Conservation (phyloP, 2,113 vertebrate species). For the Arenaria interpres region DNA sequence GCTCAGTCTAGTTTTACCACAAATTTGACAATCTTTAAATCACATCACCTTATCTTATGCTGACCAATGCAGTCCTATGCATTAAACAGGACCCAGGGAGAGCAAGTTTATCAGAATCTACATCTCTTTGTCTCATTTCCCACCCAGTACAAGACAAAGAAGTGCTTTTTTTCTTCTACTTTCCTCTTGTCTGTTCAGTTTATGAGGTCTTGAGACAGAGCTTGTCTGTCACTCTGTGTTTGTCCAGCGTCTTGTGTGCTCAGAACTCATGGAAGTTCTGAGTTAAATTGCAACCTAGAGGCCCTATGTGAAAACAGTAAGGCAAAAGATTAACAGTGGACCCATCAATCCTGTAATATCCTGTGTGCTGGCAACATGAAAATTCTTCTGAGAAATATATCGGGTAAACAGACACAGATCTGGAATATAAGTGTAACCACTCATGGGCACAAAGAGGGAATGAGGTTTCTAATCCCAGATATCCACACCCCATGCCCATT, state of each 20-base stretch:
- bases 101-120: neutral
- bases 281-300: neutral
- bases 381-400: neutral
- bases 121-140: neutral
- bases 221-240: neutral
- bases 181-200: neutral
- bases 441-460: neutral
- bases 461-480: neutral
- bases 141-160: neutral
- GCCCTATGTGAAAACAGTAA: neutral
- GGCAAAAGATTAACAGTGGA: neutral
- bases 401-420: neutral
- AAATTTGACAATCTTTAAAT: neutral
- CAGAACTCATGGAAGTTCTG: neutral
- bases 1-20: neutral
- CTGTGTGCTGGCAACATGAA: neutral
- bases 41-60: neutral
- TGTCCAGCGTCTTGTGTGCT: accelerated
- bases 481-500: neutral
- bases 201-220: neutral
- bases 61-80: too few species aligned
- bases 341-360: neutral
- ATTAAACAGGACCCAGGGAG: neutral
- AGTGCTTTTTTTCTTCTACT: neutral
- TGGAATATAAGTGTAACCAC: neutral